A percentile compares a stretch with the other conserved stretches of the same genome.
These are phyloP conservation scores for Ricordea florida DNA, from an alignment of 92 coral and sea anemone genomes.

Conservation along the genomic window DNA sequence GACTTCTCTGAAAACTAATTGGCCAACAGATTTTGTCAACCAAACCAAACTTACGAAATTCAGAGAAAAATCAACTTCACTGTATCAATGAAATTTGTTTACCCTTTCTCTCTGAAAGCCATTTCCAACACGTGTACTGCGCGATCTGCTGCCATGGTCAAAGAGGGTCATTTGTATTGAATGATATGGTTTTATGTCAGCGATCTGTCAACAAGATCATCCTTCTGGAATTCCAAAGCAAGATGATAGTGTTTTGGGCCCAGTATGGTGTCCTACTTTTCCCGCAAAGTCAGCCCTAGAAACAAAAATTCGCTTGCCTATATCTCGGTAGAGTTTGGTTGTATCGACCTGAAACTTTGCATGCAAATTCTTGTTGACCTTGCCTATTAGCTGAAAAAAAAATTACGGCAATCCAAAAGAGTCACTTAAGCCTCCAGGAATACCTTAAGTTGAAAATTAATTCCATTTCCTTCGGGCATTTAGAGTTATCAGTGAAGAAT, in stretches of 20 bases:
- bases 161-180: neutral
- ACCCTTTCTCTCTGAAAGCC: conserved; percentile 7
- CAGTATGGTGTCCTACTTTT: neutral
- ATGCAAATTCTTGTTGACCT: neutral
- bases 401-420: no score
- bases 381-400: neutral
- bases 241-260: neutral
- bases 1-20: no score
- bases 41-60: no score
- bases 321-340: neutral
- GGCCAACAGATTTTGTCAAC: no score
- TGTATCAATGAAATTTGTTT: neutral
- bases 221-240: neutral
- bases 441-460: no score
- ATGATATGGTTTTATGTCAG: neutral
- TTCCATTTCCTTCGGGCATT: no score
- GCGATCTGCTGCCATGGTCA: neutral
- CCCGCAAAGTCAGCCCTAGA: neutral
- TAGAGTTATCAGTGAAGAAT: no score
- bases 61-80: neutral
- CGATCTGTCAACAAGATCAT: conserved; percentile 5
- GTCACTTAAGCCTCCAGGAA: no score
- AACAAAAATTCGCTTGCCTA: neutral
- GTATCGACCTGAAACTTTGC: neutral
- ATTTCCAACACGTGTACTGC: neutral